Evolutionary conservation across 2,888 invertebrate genomes (phyloP).

Genomic region (Scrobipalpa costella): DNA sequence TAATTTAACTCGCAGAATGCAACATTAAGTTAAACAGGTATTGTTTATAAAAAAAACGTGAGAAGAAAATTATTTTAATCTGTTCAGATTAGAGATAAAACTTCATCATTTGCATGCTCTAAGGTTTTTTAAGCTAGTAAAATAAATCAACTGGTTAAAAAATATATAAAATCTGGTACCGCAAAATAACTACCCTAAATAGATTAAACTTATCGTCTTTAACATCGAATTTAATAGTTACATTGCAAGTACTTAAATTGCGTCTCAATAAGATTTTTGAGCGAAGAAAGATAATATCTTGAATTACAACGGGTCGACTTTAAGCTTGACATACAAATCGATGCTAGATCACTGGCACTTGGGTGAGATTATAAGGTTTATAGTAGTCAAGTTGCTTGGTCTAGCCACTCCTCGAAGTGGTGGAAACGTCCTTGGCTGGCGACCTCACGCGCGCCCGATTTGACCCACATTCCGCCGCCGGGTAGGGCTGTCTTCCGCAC

Average conservation of each 20-base stretch:
- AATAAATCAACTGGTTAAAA: too few species aligned
- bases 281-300: too few species aligned
- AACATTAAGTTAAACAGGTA: neutral
- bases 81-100: neutral
- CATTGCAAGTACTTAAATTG: too few species aligned
- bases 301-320: too few species aligned
- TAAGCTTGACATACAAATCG: neutral
- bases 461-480: slow-evolving; percentile 52
- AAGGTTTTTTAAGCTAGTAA: too few species aligned
- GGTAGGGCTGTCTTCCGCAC: slow-evolving; percentile 20
- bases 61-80: neutral
- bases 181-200: too few species aligned
- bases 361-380: neutral
- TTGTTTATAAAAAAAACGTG: slow-evolving; percentile 6
- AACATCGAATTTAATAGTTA: too few species aligned
- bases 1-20: neutral
- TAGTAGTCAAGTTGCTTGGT: neutral
- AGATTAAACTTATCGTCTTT: too few species aligned
- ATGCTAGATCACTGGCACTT: neutral
- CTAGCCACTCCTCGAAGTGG: slow-evolving; percentile 11
- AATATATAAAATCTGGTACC: too few species aligned
- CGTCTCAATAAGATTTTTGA: too few species aligned
- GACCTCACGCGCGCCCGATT: slow-evolving; percentile 55
- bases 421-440: slow-evolving; percentile 54
- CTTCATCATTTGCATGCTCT: neutral